Conservation (phyloP, 2,797 vertebrate genomes). For the Poecilia wingei region DNA sequence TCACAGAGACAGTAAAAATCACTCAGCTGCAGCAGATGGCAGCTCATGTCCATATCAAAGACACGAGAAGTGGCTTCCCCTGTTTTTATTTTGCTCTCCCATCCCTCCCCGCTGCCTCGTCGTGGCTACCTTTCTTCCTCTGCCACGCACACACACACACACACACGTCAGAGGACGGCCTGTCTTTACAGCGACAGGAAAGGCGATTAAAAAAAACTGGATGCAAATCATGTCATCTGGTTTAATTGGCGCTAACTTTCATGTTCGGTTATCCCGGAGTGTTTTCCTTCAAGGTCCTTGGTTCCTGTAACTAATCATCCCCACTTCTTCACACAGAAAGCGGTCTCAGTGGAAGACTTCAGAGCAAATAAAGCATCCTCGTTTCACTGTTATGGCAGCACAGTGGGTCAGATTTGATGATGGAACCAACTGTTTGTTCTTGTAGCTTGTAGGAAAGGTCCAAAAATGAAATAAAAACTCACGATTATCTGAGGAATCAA, state of each 20-base stretch:
- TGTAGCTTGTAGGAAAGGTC: neutral
- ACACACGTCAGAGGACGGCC: conserved; percentile 15
- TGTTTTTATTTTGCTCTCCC: conserved; percentile 3
- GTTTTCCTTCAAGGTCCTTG: conserved; percentile 11
- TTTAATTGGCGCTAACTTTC: conserved; percentile 52
- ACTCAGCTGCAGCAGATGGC: conserved; percentile 17
- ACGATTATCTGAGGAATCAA: too few relatives aligned
- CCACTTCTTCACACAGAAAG: neutral
- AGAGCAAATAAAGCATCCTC: neutral
- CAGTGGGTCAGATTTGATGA: neutral
- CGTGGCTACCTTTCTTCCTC: conserved; percentile 4
- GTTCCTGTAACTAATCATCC: conserved; percentile 14
- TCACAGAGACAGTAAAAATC: neutral
- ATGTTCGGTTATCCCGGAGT: conserved; percentile 41
- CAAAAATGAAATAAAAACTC: neutral
- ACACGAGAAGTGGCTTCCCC: conserved; percentile 6
- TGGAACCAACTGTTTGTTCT: neutral
- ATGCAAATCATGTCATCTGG: conserved; percentile 44
- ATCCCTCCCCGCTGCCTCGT: neutral
- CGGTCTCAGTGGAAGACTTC: neutral
- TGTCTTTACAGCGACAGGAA: conserved; percentile 43
- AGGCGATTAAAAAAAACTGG: conserved; percentile 52
- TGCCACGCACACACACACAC: neutral
- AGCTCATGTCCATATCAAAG: conserved; percentile 43
- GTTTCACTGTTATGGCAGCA: neutral